phyloP scores from a whole-genome alignment of 1,140 invertebrate genomes.

The Calliopsis andreniformis region DNA sequence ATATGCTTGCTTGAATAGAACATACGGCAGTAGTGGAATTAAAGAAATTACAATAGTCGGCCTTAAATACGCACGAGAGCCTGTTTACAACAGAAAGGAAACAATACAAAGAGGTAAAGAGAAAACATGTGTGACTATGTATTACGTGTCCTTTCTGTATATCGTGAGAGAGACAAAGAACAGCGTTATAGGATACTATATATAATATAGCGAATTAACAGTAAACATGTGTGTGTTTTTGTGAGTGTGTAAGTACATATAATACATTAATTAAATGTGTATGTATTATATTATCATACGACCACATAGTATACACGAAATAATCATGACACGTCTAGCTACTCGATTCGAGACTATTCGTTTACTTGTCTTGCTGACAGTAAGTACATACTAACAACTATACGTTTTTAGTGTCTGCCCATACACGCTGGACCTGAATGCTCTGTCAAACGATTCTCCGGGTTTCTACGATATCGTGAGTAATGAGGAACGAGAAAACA shows the following conservation, averaged over 20 bases:
- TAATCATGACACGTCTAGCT: conserved; percentile 19
- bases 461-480: too few relatives aligned
- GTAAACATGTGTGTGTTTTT: conserved; percentile 31
- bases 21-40: conserved; percentile 54
- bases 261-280: conserved; percentile 38
- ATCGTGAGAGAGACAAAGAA: conserved; percentile 50
- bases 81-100: conserved; percentile 31
- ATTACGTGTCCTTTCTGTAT: conserved; percentile 34
- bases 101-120: conserved; percentile 58
- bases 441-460: neutral
- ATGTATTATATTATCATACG: conserved; percentile 32
- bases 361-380: neutral
- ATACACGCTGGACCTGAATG: neutral
- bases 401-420: conserved; percentile 9
- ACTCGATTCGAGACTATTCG: neutral
- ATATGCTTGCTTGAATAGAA: conserved; percentile 62
- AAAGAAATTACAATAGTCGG: conserved; percentile 57
- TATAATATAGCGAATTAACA: conserved; percentile 56
- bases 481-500: too few relatives aligned
- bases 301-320: conserved; percentile 10
- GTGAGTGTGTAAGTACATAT: too few relatives aligned
- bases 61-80: conserved; percentile 62
- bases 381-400: too few relatives aligned
- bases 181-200: conserved; percentile 45
- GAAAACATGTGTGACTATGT: conserved; percentile 48